Conservation (phyloP, 2,113 vertebrate genomes). For the Cyanocitta stelleri region DNA sequence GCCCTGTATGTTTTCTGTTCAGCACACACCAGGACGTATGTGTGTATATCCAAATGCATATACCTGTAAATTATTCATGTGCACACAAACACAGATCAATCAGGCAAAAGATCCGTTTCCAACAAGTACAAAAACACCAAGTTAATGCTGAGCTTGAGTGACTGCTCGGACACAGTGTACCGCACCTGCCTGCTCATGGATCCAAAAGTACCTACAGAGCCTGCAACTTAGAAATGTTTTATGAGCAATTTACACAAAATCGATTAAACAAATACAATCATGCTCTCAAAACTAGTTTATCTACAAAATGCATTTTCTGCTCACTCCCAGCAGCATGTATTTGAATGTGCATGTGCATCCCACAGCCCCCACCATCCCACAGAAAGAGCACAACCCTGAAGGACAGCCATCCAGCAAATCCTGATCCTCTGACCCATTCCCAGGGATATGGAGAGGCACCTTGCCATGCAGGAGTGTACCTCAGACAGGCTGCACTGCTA, state of each 20-base stretch:
- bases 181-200: rapidly evolving
- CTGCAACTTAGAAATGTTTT: not conserved
- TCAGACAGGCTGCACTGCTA: not conserved
- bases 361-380: not conserved
- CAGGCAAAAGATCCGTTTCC: not conserved
- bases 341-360: not conserved
- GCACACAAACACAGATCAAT: conserved; percentile 11
- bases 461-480: rapidly evolving
- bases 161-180: not conserved
- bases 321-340: not conserved
- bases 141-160: not conserved
- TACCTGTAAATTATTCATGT: not conserved
- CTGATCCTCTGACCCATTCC: not conserved
- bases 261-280: not conserved
- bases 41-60: not conserved
- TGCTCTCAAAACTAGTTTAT: not conserved
- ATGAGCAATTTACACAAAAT: not conserved
- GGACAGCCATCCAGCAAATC: not conserved
- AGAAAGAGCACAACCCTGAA: not conserved
- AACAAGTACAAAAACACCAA: not conserved
- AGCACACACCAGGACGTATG: not conserved
- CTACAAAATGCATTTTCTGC: not conserved
- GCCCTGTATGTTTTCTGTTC: rapidly evolving
- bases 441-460: not conserved
- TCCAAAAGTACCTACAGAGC: not conserved